Evolutionary conservation across 2,888 invertebrate species (phyloP).

Genomic region (Agonopterix arenella): DNA sequence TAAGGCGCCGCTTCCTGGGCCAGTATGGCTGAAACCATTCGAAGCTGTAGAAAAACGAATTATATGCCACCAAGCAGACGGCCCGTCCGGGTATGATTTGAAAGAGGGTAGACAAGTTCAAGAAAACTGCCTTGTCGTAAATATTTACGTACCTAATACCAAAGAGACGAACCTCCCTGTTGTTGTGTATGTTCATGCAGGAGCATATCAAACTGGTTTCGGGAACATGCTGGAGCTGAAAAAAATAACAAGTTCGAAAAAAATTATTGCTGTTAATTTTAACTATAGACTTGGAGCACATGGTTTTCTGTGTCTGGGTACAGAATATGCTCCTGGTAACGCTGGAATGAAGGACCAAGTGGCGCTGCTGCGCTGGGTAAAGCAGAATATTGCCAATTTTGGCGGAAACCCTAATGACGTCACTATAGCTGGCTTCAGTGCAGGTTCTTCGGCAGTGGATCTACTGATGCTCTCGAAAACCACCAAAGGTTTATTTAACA

Average conservation of each 20-base stretch:
- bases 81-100: too few species aligned
- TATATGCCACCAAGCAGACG: constrained; percentile 25
- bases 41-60: constrained; percentile 25
- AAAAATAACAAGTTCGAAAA: constrained; percentile 18
- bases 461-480: constrained; percentile 32
- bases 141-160: constrained; percentile 43
- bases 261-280: constrained; percentile 23
- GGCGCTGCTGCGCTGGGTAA: constrained; percentile 37
- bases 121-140: constrained; percentile 49
- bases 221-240: constrained; percentile 14
- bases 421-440: constrained; percentile 35
- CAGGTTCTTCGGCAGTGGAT: constrained; percentile 34
- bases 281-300: constrained; percentile 30
- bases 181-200: constrained; percentile 29
- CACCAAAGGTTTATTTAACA: constrained; percentile 32
- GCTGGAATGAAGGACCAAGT: constrained; percentile 43
- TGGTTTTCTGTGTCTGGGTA: constrained; percentile 32
- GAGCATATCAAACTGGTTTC: constrained; percentile 22
- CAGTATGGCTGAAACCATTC: constrained; percentile 22
- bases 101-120: constrained; percentile 2
- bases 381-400: constrained; percentile 36
- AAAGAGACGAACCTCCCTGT: constrained; percentile 25
- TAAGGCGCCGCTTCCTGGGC: constrained; percentile 34
- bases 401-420: constrained; percentile 45
- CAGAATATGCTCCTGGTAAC: constrained; percentile 34